These are phyloP conservation scores for Philotrypesis tridentata DNA, from an alignment of 1,140 invertebrate genomes.

Conservation along the genomic window DNA sequence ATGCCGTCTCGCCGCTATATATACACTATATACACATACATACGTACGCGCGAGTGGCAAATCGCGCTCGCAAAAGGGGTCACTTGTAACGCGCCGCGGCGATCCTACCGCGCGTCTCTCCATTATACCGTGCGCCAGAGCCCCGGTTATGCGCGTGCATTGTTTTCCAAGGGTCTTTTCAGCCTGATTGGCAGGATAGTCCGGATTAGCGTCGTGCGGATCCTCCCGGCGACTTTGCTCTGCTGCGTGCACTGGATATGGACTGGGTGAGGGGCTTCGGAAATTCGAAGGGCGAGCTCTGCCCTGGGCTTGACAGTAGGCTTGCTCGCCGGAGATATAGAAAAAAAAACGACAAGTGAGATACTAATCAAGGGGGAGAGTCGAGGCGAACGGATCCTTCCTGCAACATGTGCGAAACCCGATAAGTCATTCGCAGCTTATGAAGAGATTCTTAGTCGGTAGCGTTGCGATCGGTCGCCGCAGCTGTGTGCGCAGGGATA, in stretches of 20 bases:
- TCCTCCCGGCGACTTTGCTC: conserved; percentile 2
- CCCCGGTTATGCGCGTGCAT: too few relatives aligned
- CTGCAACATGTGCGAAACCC: neutral
- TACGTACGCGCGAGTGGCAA: neutral
- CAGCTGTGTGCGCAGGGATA: too few relatives aligned
- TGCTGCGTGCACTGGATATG: too few relatives aligned
- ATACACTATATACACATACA: neutral
- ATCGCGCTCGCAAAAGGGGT: conserved; percentile 54
- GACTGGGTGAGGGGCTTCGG: conserved; percentile 52
- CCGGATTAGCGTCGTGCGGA: conserved; percentile 60
- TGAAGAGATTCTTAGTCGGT: neutral
- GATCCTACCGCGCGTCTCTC: too few relatives aligned
- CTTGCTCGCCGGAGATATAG: too few relatives aligned
- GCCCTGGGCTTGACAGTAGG: conserved; percentile 16
- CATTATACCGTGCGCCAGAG: too few relatives aligned
- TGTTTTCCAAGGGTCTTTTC: conserved; percentile 57
- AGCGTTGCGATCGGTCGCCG: neutral
- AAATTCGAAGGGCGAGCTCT: conserved; percentile 55
- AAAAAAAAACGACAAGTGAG: conserved; percentile 29
- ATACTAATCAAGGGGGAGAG: conserved; percentile 22
- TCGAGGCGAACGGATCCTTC: neutral
- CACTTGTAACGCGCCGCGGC: conserved; percentile 53
- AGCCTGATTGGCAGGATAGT: conserved; percentile 60
- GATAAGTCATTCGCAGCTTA: neutral
- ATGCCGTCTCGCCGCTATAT: conserved; percentile 43